These are phyloP conservation scores for Xestia sexstrigata DNA, from an alignment of 2,888 invertebrate genomes.

Conservation along the genomic window DNA sequence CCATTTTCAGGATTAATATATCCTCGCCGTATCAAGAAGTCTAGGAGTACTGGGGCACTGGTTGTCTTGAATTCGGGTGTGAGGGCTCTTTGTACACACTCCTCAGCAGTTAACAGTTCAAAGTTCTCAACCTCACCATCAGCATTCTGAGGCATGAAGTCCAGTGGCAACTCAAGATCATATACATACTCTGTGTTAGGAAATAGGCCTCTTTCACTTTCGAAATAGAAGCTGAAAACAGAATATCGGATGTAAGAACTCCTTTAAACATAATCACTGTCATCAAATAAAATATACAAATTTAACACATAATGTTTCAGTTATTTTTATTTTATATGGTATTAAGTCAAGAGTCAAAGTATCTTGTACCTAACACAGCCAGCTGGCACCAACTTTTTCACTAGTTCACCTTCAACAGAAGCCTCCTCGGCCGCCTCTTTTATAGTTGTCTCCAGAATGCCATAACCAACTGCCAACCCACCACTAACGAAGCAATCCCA, in stretches of 20 bases:
- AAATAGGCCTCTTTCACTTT: conserved; percentile 97
- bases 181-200: conserved; percentile 98
- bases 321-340: not conserved
- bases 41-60: conserved; percentile 97
- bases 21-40: conserved; percentile 98
- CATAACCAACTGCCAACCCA: conserved; percentile 96
- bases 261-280: not conserved
- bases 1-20: conserved; percentile 97
- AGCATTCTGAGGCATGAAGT: conserved; percentile 97
- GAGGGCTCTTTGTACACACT: conserved; percentile 95
- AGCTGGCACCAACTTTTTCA: conserved; percentile 94
- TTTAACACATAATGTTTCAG: not conserved
- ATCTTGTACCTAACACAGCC: conserved; percentile 94
- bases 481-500: conserved; percentile 99
- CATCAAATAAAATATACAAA: not conserved
- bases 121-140: conserved; percentile 99
- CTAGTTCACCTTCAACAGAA: conserved; percentile 95
- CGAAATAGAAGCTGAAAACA: conserved; percentile 95
- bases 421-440: conserved; percentile 99
- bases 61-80: conserved; percentile 98
- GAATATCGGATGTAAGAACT: not conserved
- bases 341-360: not conserved
- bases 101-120: conserved; percentile 95
- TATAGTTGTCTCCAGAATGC: conserved; percentile 96
- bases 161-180: conserved; percentile 97